Percentiles rank a stretch among this genome's conserved stretches.
Conservation (phyloP, 1,140 invertebrate genomes). For the Macrotrachela quadricornifera region DNA sequence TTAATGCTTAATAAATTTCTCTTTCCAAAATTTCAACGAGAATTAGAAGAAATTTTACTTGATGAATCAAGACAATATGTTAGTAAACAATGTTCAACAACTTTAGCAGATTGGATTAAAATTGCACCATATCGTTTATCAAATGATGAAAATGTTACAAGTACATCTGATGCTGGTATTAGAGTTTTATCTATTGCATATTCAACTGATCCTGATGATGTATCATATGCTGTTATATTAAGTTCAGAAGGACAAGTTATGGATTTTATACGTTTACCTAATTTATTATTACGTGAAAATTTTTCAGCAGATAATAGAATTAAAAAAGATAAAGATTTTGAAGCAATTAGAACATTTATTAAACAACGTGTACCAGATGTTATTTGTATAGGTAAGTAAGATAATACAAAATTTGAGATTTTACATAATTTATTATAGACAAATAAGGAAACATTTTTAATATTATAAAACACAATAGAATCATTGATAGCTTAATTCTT, state of each 20-base stretch:
- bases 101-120: not conserved
- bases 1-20: conserved; percentile 65
- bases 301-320: not conserved
- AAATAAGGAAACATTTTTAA: too few species aligned
- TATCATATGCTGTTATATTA: not conserved
- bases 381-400: conserved; percentile 51
- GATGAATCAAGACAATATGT: conserved; percentile 73
- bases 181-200: conserved; percentile 68
- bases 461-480: too few species aligned
- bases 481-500: too few species aligned
- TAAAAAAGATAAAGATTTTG: conserved; percentile 61
- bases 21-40: conserved; percentile 65
- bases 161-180: conserved; percentile 47
- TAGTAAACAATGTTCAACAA: conserved; percentile 32
- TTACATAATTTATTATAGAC: too few species aligned
- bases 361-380: conserved; percentile 47
- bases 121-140: not conserved
- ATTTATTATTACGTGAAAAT: not conserved
- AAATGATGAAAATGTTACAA: conserved; percentile 43
- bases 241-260: not conserved
- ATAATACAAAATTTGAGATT: conserved; percentile 29
- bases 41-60: conserved; percentile 54
- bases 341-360: conserved; percentile 72
- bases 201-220: conserved; percentile 41
- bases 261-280: not conserved